Percentiles rank a stretch among this genome's conserved stretches.
phyloP scores from a whole-genome alignment of 2,113 vertebrate genomes.

The Delphinapterus leucas region DNA sequence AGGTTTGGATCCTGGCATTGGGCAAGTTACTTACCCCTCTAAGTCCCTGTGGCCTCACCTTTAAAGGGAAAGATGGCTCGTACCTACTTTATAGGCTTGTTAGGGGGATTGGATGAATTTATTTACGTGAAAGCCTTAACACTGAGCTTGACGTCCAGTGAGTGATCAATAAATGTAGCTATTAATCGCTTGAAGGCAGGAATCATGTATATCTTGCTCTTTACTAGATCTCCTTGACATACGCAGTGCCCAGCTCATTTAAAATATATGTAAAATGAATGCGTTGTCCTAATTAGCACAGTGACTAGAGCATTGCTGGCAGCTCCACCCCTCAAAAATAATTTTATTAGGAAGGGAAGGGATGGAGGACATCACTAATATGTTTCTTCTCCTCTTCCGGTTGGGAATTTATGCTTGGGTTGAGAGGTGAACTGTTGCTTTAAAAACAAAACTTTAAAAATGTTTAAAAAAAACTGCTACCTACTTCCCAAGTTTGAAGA shows the following conservation, averaged over 20 bases:
- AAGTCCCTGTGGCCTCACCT: background rate
- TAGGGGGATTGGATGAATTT: background rate
- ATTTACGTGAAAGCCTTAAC: background rate
- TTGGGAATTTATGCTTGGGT: background rate
- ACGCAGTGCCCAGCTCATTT: background rate
- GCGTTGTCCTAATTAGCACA: background rate
- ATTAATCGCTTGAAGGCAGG: background rate
- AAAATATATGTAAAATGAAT: background rate
- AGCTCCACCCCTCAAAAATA: background rate
- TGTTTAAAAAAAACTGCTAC: background rate
- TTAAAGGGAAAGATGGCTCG: background rate
- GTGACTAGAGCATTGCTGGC: background rate
- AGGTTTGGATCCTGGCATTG: background rate
- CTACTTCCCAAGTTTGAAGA: constrained; percentile 1
- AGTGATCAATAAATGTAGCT: background rate
- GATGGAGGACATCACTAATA: background rate
- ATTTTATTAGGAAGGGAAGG: background rate
- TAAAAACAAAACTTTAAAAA: constrained; percentile 27
- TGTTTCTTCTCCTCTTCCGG: background rate
- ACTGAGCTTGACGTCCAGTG: background rate
- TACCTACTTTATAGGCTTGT: background rate
- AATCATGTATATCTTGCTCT: background rate
- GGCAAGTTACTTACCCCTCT: background rate
- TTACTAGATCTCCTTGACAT: background rate
- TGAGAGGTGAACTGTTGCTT: constrained; percentile 28